A percentile compares a stretch with the other conserved stretches of the same genome.
Conservation (phyloP, 2,888 invertebrate genomes). For the Amphipyra tragopoginis region DNA sequence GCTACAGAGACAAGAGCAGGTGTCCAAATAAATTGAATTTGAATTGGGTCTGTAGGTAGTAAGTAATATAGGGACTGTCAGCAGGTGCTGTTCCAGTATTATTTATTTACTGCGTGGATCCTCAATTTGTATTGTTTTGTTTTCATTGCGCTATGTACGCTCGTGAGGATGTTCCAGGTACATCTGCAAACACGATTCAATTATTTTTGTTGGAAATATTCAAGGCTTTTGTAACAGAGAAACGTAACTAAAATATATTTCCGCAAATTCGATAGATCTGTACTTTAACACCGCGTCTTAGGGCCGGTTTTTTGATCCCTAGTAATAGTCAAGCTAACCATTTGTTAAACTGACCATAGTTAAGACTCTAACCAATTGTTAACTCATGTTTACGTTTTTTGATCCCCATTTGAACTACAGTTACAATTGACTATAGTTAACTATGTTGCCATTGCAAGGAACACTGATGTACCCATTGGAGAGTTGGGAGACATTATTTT, state of each 20-base stretch:
- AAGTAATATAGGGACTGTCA: conserved; percentile 35
- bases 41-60: conserved; percentile 54
- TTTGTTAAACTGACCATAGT: no score
- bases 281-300: not conserved
- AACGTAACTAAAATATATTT: conserved; percentile 20
- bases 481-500: no score
- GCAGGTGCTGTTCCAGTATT: conserved; percentile 56
- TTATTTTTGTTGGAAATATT: conserved; percentile 22
- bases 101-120: conserved; percentile 45
- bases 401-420: no score
- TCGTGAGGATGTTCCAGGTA: conserved; percentile 2
- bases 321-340: no score
- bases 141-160: conserved; percentile 33
- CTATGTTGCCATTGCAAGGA: no score
- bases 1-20: conserved; percentile 55
- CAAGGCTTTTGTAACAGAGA: not conserved
- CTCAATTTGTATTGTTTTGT: conserved; percentile 43
- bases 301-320: no score
- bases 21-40: conserved; percentile 67
- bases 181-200: conserved; percentile 22
- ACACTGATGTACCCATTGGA: no score
- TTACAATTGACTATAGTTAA: no score
- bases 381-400: no score
- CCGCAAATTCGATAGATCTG: conserved; percentile 18
- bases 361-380: no score